These are phyloP conservation scores for Platygyra sinensis DNA, from an alignment of 64 coral and sea anemone species.

Conservation along the genomic window DNA sequence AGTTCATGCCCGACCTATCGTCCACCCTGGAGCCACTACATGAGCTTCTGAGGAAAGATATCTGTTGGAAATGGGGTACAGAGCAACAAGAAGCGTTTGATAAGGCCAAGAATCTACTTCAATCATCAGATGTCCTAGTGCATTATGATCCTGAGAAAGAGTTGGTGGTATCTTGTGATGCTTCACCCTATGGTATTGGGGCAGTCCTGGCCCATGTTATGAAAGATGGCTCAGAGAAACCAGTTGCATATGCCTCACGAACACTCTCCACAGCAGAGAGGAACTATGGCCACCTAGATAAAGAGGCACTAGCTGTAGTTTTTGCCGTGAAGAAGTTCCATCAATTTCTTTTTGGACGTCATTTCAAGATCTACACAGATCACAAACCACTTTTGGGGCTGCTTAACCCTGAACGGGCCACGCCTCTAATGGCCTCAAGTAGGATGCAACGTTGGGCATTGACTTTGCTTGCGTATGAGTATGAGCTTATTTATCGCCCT, in stretches of 20 bases:
- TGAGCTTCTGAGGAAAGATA: slow-evolving; percentile 18
- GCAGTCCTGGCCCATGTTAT: not conserved
- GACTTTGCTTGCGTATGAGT: slow-evolving; percentile 32
- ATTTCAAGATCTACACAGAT: slow-evolving; percentile 46
- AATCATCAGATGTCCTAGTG: slow-evolving; percentile 27
- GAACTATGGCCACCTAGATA: slow-evolving; percentile 36
- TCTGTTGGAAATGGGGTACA: slow-evolving; percentile 10
- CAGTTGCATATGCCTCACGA: slow-evolving; percentile 39
- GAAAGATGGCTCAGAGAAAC: slow-evolving; percentile 36
- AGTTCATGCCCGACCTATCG: slow-evolving; percentile 55
- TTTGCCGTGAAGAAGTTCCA: slow-evolving; percentile 36
- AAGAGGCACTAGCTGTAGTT: not conserved
- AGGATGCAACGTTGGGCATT: not conserved
- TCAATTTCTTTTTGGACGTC: slow-evolving; percentile 31
- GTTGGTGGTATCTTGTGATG: slow-evolving; percentile 6
- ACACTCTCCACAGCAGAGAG: slow-evolving; percentile 31
- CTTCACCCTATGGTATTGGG: too few relatives aligned
- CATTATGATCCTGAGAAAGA: slow-evolving; percentile 48
- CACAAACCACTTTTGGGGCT: slow-evolving; percentile 51
- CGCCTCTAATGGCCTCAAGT: too few relatives aligned
- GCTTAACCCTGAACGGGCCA: not conserved
- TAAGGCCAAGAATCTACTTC: slow-evolving; percentile 24
- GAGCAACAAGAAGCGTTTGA: slow-evolving; percentile 42
- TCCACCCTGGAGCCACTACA: slow-evolving; percentile 22
- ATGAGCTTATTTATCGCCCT: not conserved